phyloP scores from a whole-genome alignment of 2,113 vertebrate genomes.

The Vanacampus margaritifer region DNA sequence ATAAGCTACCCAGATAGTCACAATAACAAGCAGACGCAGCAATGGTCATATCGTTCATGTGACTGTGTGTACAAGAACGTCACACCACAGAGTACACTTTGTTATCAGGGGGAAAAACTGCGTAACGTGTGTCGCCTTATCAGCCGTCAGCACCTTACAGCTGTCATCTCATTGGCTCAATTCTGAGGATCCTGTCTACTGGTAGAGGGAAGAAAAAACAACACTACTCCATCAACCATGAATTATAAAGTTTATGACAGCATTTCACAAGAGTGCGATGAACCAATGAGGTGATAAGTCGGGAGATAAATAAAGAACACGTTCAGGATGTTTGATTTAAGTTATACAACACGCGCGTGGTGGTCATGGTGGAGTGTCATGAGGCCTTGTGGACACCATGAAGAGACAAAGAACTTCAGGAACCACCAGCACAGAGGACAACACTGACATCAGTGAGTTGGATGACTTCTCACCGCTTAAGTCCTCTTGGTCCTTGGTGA shows the following conservation, averaged over 20 bases:
- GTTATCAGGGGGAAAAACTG: conserved; percentile 58
- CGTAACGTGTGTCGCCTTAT: conserved; percentile 55
- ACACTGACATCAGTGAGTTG: conserved; percentile 52
- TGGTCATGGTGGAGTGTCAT: conserved; percentile 24
- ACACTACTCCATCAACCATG: neutral
- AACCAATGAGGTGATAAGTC: conserved; percentile 31
- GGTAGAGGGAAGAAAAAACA: conserved; percentile 30
- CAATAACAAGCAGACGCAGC: conserved; percentile 34
- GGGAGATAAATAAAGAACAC: conserved; percentile 28
- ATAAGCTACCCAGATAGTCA: conserved; percentile 11
- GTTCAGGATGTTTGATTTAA: conserved; percentile 37
- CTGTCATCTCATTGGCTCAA: conserved; percentile 53
- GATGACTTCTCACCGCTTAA: conserved; percentile 51
- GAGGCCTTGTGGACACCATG: conserved; percentile 43
- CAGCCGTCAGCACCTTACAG: conserved; percentile 39
- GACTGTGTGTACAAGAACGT: conserved; percentile 20
- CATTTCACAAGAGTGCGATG: conserved; percentile 37
- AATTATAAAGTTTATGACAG: conserved; percentile 35
- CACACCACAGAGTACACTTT: conserved; percentile 3
- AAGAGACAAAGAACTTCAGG: conserved; percentile 51
- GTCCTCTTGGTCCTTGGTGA: conserved; percentile 70
- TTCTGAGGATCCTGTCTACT: conserved; percentile 14
- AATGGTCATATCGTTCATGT: conserved; percentile 38
- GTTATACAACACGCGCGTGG: conserved; percentile 7
- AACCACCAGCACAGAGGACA: conserved; percentile 52